Evolutionary conservation across 2,888 invertebrate species (phyloP), one percentile per base, ranked within the genome.

Genomic region (Cloeon dipterum): DNA sequence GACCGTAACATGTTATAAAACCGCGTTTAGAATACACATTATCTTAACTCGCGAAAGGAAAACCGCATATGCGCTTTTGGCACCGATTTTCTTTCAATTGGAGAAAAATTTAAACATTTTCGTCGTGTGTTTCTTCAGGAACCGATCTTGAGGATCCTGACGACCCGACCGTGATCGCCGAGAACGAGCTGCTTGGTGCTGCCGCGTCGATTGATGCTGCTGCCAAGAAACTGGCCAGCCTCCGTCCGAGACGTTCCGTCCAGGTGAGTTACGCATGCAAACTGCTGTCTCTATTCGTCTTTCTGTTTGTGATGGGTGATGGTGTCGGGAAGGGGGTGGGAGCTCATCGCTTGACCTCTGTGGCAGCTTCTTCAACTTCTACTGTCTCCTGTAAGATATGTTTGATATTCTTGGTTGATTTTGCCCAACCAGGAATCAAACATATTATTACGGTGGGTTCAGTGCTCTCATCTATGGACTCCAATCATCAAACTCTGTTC

Each of bases 371-470:
- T 23, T 23, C 23, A 8, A 23, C 23, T 29, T 4, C 10, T 34
- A 20, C 36, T 29, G 14, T 21, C 33, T 33, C 61, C 76, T 65
- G 72, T 79, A 62, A 93, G 94, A 96, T 96, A 96, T 96, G 96
- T 96, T 96, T 96, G 94, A 93, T 96, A 96, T 94, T 94, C 94
- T 96, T 96, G 96, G 94, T 96, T 93, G 89, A 85, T 52, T 63
- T 62, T 48, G 52, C 54, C 76, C 88, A 85, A 88, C 93, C 93
- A 75, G 83, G 85, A 89, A 83, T 89, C 89, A 88, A 86, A 93
- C 94, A 91, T 96, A 93, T 94, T 83, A 79, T 76, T 76, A 82
- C 65, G 68, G 83, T 69, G 69, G n/a, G n/a, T n/a, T 29, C n/a
- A 16, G 29, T n/a, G 29, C 16, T 16, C 5, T n/a, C 29, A 29